Evolutionary conservation across 2,888 invertebrate genomes (phyloP).

Genomic region (Carpatolechia fugitivella): DNA sequence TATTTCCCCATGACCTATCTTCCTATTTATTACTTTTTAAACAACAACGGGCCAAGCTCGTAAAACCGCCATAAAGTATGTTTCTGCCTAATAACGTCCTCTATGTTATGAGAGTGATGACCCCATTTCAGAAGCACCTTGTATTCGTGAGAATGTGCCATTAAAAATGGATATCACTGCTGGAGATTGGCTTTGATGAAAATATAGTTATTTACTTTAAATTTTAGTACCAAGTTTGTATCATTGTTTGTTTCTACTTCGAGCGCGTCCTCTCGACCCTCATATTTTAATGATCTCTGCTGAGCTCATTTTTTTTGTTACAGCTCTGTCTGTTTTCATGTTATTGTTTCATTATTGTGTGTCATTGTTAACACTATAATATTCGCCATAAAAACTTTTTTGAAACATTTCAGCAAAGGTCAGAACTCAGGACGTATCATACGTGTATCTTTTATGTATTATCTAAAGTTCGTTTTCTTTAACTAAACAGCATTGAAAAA

Average conservation of each 20-base stretch:
- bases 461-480: too few species aligned
- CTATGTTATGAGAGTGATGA: constrained; percentile 2
- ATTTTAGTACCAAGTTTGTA: too few species aligned
- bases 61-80: constrained; percentile 2
- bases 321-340: not conserved
- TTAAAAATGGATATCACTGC: not conserved
- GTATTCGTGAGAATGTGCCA: not conserved
- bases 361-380: too few species aligned
- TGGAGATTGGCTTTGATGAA: not conserved
- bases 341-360: not conserved
- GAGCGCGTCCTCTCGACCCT: not conserved
- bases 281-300: not conserved
- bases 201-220: too few species aligned
- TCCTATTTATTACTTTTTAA: not conserved
- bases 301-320: not conserved
- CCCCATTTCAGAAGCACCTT: not conserved
- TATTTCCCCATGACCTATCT: not conserved
- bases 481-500: too few species aligned
- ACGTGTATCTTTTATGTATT: too few species aligned
- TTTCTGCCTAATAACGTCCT: not conserved
- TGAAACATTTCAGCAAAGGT: too few species aligned
- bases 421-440: too few species aligned
- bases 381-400: too few species aligned
- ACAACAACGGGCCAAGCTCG: not conserved
- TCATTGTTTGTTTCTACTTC: not conserved